A percentile compares a stretch with the other conserved stretches of the same genome.
Conservation (phyloP, 2,113 vertebrate genomes). For the Tragelaphus buxtoni region DNA sequence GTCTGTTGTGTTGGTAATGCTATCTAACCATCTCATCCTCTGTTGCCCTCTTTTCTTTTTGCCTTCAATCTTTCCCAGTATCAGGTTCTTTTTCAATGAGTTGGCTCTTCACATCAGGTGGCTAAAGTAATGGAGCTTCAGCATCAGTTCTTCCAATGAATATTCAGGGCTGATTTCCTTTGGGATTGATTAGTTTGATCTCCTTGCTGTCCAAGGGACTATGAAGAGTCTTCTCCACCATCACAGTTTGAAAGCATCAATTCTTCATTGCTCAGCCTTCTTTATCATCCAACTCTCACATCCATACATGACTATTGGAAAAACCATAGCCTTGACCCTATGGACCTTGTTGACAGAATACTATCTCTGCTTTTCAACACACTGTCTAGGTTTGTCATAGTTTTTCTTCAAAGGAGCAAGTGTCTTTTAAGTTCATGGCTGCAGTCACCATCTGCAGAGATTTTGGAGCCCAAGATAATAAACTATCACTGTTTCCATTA, state of each 20-base stretch:
- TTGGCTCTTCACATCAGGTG: background rate
- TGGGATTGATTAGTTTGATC: background rate
- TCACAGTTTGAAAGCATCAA: background rate
- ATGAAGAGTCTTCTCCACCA: background rate
- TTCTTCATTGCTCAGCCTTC: background rate
- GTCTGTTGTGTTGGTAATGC: background rate
- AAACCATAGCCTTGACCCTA: background rate
- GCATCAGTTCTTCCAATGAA: background rate
- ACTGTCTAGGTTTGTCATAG: background rate
- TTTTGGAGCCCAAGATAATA: background rate
- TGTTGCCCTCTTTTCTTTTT: background rate
- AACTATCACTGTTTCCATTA: background rate
- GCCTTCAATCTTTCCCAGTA: background rate
- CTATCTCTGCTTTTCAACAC: background rate
- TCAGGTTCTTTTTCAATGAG: background rate
- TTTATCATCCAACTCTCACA: background rate
- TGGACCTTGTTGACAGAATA: background rate
- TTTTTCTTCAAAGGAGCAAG: background rate
- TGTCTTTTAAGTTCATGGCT: background rate
- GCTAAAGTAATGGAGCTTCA: background rate
- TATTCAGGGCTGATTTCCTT: background rate
- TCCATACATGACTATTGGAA: background rate
- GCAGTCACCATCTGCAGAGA: background rate
- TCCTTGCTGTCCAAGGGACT: background rate
- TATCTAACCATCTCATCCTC: background rate